phyloP scores from a whole-genome alignment of 2,888 invertebrate genomes.

The Adelognathus sp. region DNA sequence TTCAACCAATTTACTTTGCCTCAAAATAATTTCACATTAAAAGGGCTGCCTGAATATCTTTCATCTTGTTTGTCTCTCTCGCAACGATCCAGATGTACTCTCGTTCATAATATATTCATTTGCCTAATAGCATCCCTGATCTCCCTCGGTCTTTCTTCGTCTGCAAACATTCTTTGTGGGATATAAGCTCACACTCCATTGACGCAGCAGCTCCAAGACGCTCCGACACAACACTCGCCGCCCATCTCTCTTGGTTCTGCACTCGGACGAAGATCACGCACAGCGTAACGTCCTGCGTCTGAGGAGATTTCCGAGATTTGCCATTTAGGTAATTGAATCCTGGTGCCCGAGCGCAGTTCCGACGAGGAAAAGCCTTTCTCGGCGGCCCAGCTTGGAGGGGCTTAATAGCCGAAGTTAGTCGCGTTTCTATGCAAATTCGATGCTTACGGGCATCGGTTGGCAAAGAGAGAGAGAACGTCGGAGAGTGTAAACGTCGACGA shows the following conservation, averaged over 20 bases:
- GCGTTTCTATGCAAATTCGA: slow-evolving; percentile 78
- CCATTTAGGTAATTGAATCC: slow-evolving; percentile 73
- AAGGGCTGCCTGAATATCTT: background rate
- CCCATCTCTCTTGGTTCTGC: slow-evolving; percentile 10
- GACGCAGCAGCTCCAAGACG: slow-evolving; percentile 36
- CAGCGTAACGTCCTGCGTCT: slow-evolving; percentile 30
- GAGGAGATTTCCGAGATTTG: slow-evolving; percentile 66
- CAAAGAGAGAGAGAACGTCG: slow-evolving; percentile 9
- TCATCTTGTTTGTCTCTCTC: background rate
- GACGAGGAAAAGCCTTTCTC: slow-evolving; percentile 61
- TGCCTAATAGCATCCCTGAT: slow-evolving; percentile 35
- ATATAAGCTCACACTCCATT: slow-evolving; percentile 34
- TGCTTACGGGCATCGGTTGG: slow-evolving; percentile 74
- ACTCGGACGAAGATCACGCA: slow-evolving; percentile 20
- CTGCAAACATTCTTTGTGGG: background rate
- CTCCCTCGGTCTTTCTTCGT: slow-evolving; percentile 30
- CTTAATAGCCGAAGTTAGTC: slow-evolving; percentile 77
- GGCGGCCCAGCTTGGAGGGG: slow-evolving; percentile 60
- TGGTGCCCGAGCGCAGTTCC: slow-evolving; percentile 49
- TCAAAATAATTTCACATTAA: too few species aligned
- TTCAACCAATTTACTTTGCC: too few species aligned
- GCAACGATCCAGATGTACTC: background rate
- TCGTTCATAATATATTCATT: slow-evolving; percentile 48
- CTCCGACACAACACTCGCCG: background rate
- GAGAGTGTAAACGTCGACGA: slow-evolving; percentile 21